phyloP scores from a whole-genome alignment of 2,888 invertebrate species.

The Eristalis arbustorum region DNA sequence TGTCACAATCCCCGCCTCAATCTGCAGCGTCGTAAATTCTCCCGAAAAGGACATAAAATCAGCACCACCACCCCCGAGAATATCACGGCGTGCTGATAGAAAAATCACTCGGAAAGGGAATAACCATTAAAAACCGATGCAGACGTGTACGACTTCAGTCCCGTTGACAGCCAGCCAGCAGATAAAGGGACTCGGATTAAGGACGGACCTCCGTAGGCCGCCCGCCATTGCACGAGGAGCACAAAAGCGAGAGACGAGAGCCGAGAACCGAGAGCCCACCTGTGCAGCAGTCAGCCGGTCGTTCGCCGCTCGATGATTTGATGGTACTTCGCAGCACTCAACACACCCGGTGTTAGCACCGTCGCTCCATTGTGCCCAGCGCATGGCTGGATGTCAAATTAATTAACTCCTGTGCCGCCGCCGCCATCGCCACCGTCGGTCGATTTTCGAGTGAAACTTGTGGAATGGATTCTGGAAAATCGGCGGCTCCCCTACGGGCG shows the following conservation, averaged over 20 bases:
- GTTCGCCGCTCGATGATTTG: not conserved
- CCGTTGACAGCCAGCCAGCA: constrained; percentile 7
- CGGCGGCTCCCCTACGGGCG: not conserved
- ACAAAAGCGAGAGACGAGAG: not conserved
- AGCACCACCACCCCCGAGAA: not conserved
- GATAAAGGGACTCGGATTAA: constrained; percentile 13
- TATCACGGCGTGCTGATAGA: not conserved
- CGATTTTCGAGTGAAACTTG: not conserved
- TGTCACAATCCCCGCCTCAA: constrained; percentile 23
- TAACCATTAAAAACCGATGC: constrained; percentile 33
- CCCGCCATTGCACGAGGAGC: not conserved
- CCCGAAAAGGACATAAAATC: not conserved
- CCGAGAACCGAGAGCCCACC: not conserved
- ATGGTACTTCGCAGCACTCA: not conserved
- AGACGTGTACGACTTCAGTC: constrained; percentile 24
- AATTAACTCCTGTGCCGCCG: constrained; percentile 17
- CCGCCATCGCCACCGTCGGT: not conserved
- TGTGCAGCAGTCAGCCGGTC: not conserved
- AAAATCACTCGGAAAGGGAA: constrained; percentile 20
- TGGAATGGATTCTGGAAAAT: constrained; percentile 6
- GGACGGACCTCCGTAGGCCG: not conserved
- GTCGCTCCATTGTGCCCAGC: not conserved
- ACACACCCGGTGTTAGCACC: not conserved
- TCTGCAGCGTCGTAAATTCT: constrained; percentile 1
- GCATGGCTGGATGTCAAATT: constrained; percentile 20